Evolutionary conservation across 1,140 invertebrate species (phyloP), one percentile per base, ranked within the genome.

Genomic region (Luehdorfia chinensis): DNA sequence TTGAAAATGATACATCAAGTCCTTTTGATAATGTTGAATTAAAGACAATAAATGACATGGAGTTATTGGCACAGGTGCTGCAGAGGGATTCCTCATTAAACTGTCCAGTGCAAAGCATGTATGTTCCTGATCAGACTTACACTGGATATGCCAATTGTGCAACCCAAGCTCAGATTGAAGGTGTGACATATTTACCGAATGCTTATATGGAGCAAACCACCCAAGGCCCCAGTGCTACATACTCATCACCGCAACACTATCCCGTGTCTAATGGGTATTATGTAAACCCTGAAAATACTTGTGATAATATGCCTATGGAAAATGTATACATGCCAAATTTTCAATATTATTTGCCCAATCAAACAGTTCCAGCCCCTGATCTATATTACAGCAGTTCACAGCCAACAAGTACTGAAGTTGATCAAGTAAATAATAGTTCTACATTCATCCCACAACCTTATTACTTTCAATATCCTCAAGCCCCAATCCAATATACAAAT

Each of bases 21-120:
- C 95, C 95, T 0, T 97, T 96, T 85, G 95, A 97, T 87, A 95
- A 95, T 87, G 91, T 96, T 80, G 95, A 95, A 87, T 73, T 97
- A 16, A 96, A 96, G 84, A 95, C 94, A 23, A 94, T 97, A 28
- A 96, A 97, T 84, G 95, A 96, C 75, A 91, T 96, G 87, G 94
- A 96, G 78, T 91, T 95, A 75, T 84, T 97, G 31, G 94, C 94
- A 2, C 91, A 94, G 78, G 90, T 94, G 15, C 56, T 78, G 46
- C 76, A 84, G 46, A 75, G 61, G 28, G 74, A 79, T 3, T 76
- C 78, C 2, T 18, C 52, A 6, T 53, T 51, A 5, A 78, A 66
- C 39, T 77, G 72, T 49, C 47, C 61, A 28, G 55, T 58, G 2
- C 63, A 65, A 14, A 34, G 59, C 11, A 41, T 41, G 4, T 75